Evolutionary conservation across 2,797 vertebrate genomes (phyloP), one percentile per base, ranked within the genome.

Genomic region (Neomorphus geoffroyi): DNA sequence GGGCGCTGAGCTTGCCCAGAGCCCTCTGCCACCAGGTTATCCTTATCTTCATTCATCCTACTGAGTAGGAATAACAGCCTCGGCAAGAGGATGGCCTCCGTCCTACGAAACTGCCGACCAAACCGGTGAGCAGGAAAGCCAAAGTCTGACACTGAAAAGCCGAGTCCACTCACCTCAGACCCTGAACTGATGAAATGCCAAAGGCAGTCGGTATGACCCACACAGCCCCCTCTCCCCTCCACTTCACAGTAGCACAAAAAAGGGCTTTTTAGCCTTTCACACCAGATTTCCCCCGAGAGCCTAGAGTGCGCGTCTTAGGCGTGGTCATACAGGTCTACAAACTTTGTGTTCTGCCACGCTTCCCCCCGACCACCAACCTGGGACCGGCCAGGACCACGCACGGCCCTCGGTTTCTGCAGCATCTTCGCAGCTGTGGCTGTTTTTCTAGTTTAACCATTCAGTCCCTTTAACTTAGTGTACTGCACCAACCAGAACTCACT

Each of bases 31-130:
- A 57, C 7, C 58, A 41, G 4, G 28, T 19, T 27, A 18, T 13
- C 35, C 56, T 66, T 21, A 12, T 24, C 50, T 45, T 37, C 5
- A 26, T 56, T 77, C 67, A 7, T 18, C 43, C 56, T 21, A 48
- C 22, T 4, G 7, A 23, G 28, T 8, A 71, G 6, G 32, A 1
- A 0, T 3, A 10, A 37, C 15, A 7, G 19, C 22, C 14, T 11
- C 0, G 0, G 13, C 56, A 35, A 33, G 60, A 77, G 13, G 48
- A 73, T 3, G 15, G 30, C 15, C 28, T 18, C 53, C 13, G 6
- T 8, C 35, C 39, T 39, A 35, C 18, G 32, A 12, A 57, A 26
- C 28, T 10, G 9, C 30, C 35, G 60, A 24, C 35, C 5, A 0
- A 50, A 14, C 23, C 0, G 3, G 27, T n/a, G 8, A 51, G 18